These are phyloP conservation scores for Drosophila silvestris DNA, from an alignment of 2,888 invertebrate genomes.

Conservation along the genomic window DNA sequence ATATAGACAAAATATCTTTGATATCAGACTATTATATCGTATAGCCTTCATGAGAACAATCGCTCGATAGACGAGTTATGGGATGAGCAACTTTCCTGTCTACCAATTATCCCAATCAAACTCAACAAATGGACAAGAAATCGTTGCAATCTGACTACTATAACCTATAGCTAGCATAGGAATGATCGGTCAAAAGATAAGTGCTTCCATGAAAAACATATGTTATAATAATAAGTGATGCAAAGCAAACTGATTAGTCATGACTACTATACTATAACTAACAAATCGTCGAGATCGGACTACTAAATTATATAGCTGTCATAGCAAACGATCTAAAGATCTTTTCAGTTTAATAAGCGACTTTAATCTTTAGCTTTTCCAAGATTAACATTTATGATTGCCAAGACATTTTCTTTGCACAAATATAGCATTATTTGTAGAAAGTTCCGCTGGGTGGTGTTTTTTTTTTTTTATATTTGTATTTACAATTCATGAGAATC, in stretches of 20 bases:
- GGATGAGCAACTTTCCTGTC: background rate
- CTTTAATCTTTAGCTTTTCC: background rate
- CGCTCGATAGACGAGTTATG: background rate
- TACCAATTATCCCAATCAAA: background rate
- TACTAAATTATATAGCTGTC: background rate
- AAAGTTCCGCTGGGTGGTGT: constrained; percentile 19
- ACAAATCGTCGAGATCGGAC: background rate
- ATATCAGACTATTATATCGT: background rate
- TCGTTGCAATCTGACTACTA: background rate
- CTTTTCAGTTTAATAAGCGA: background rate
- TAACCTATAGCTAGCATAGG: background rate
- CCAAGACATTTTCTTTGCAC: background rate
- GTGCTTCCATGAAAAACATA: background rate
- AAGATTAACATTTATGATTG: background rate
- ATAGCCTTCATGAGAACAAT: background rate
- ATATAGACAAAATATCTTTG: background rate
- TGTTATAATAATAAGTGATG: background rate
- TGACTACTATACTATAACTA: background rate
- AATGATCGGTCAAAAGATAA: background rate
- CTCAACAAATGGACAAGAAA: no score
- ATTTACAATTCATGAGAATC: constrained; percentile 18
- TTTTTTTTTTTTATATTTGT: background rate
- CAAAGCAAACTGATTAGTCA: background rate
- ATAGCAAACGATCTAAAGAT: background rate
- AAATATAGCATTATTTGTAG: background rate